Base-by-base conservation (phyloP, 2,797 vertebrate genomes). In the Gallirallus australis region DNA sequence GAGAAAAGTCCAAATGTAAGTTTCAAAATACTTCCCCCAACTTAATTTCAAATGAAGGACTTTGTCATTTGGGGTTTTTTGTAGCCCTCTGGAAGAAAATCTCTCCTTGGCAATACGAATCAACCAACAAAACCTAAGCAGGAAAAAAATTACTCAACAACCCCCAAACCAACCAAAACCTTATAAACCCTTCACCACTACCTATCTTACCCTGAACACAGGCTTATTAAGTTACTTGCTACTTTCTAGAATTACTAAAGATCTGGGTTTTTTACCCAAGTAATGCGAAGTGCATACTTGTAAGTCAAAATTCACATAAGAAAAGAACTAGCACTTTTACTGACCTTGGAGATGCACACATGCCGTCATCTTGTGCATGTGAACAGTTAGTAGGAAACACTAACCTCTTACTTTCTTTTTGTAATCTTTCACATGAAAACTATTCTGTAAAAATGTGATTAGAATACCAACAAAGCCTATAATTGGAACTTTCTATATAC, bases 181-280 rank as follows among this genome's bases (percentile, higher is more conserved):
- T 48, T 15, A 3, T 13, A 80, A 31, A 7, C 2, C 2, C 13
- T 39, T 20, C 15, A 45, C 4, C 64, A 33, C 33, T 87, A 80
- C 59, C 76, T n/a, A 85, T 80, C 20, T 60, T 31, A 70, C 12
- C 2, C 18, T 27, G 50, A 52, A 27, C 14, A 25, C 50, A 27
- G 12, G 6, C 7, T 85, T 40, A 71, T 72, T 76, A 66, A 19
- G 5, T 4, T 65, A 24, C 23, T 56, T 75, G 27, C 9, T 59
- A 81, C 16, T 54, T 69, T 77, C 3, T 12, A 89, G 48, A 70
- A 54, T 27, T 79, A 64, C 11, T 86, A 14, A 59, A 66, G 31
- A 53, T 33, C 12, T 31, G 16, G 0, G 1, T 0, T 7, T 71
- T 71, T 47, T 50, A 1, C 15, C 27, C 28, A 64, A 64, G 11